Evolutionary conservation across 2,113 vertebrate species (phyloP), one percentile per base, ranked within the genome.

Genomic region (Setophaga kirtlandii): DNA sequence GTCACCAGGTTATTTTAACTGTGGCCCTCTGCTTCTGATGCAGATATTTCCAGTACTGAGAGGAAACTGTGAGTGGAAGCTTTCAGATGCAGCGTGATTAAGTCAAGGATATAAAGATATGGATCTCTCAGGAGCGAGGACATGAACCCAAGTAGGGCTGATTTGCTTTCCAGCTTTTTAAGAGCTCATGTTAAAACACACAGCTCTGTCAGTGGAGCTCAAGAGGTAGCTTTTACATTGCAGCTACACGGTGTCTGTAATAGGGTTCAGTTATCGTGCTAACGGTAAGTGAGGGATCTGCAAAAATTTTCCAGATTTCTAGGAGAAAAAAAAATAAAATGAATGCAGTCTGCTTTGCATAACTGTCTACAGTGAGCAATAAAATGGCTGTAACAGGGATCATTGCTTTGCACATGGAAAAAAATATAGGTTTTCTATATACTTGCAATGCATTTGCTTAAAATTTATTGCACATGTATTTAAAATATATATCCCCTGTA

Each of bases 361-460:
- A 97, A 91, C 83, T 83, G 83, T 97, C 89, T 96, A 71, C 93
- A 95, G 74, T 67, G 81, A 95, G 86, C 84, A 97, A 96, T 97
- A 96, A 97, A 98, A 97, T 96, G 86, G 30, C 90, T 96, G 59
- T 94, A 95, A 92, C 70, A 68, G 91, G 93, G 87, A 95, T 95
- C 62, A 75, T 90, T 97, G 95, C 67, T 93, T 95, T 9, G 0
- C 92, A 96, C 90, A 89, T 97, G 96, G 96, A 97, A 96, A 97
- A 82, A 96, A 91, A 93, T 96, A 89, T 15, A 88, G 67, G 33
- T 70, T 89, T 95, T 97, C 96, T 97, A n/a, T 96, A 50, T 90
- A 58, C 88, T 95, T 88, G 82, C 76, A 91, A 79, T 78, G 30
- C 80, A 76, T 83, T 96, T 87, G 80, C 69, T 89, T 79, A 94